A percentile compares a stretch with the other conserved stretches of the same genome.
Evolutionary conservation across 2,888 invertebrate genomes (phyloP).

Genomic region (Oeneis ivallda): DNA sequence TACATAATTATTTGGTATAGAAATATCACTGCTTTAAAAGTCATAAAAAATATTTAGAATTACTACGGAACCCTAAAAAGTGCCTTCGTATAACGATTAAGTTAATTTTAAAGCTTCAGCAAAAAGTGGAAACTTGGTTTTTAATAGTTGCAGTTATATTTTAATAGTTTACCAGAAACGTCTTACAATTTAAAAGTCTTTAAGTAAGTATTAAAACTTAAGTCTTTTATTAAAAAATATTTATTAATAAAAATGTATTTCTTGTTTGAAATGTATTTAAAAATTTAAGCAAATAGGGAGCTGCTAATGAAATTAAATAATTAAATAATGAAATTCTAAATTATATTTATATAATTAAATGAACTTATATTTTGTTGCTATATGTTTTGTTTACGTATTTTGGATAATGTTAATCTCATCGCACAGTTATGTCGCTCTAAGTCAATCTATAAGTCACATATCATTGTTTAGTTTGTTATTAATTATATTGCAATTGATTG

Average conservation of each 20-base stretch:
- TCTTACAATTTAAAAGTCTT: too few relatives aligned
- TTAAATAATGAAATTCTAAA: constrained; percentile 67
- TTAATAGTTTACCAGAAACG: too few relatives aligned
- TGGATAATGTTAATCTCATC: constrained; percentile 49
- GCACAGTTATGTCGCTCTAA: constrained; percentile 66
- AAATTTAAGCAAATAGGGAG: constrained; percentile 47
- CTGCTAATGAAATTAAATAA: too few relatives aligned
- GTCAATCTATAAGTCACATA: constrained; percentile 76
- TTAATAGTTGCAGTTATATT: too few relatives aligned
- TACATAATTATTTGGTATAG: neutral
- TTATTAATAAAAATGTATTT: too few relatives aligned
- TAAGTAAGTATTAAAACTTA: too few relatives aligned
- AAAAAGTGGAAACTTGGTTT: too few relatives aligned
- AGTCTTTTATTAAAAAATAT: too few relatives aligned
- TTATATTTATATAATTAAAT: constrained; percentile 68
- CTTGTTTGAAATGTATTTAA: neutral
- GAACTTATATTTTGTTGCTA: constrained; percentile 66
- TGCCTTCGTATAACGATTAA: neutral
- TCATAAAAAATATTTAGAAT: too few relatives aligned
- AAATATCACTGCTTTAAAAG: neutral
- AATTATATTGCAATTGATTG: constrained; percentile 74
- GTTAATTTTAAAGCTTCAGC: too few relatives aligned
- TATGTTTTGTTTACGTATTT: constrained; percentile 55
- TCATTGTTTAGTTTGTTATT: constrained; percentile 76
- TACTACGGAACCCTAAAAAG: neutral